Evolutionary conservation across 2,888 invertebrate genomes (phyloP).

Genomic region (Hydriomena furcata): DNA sequence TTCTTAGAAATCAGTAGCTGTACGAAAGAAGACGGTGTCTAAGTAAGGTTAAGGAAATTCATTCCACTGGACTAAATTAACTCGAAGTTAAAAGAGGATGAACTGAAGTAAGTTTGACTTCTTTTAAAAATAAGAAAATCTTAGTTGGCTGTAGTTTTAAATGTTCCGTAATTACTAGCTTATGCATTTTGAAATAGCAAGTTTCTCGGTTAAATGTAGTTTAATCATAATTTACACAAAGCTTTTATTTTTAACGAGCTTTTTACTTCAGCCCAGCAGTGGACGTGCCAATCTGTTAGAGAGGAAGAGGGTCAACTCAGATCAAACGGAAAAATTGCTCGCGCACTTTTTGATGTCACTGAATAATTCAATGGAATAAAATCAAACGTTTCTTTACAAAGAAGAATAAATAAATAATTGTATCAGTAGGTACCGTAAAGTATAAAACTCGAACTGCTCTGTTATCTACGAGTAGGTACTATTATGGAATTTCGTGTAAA

Average conservation of each 20-base stretch:
- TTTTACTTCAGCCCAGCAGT: too few relatives aligned
- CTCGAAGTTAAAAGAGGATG: slow-evolving; percentile 15
- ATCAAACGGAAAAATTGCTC: too few relatives aligned
- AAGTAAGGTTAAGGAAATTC: slow-evolving; percentile 13
- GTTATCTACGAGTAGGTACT: too few relatives aligned
- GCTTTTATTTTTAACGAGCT: not conserved
- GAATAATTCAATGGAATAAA: too few relatives aligned
- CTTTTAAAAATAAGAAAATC: slow-evolving; percentile 19
- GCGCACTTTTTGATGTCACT: too few relatives aligned
- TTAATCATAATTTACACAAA: slow-evolving; percentile 1
- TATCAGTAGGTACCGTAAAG: too few relatives aligned
- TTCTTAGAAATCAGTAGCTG: not conserved
- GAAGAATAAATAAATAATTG: too few relatives aligned
- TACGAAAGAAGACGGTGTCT: not conserved
- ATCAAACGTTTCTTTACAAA: too few relatives aligned
- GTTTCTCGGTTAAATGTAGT: not conserved
- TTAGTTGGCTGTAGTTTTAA: slow-evolving; percentile 8
- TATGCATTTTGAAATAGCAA: slow-evolving; percentile 7
- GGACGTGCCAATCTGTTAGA: too few relatives aligned
- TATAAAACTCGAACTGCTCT: too few relatives aligned
- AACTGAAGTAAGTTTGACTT: slow-evolving; percentile 16
- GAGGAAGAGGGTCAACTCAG: too few relatives aligned
- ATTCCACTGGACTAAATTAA: slow-evolving; percentile 16
- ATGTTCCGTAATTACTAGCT: slow-evolving; percentile 16
- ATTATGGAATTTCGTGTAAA: too few relatives aligned